Conservation (phyloP, 2,888 invertebrate species). For the Ophion obscuratus region DNA sequence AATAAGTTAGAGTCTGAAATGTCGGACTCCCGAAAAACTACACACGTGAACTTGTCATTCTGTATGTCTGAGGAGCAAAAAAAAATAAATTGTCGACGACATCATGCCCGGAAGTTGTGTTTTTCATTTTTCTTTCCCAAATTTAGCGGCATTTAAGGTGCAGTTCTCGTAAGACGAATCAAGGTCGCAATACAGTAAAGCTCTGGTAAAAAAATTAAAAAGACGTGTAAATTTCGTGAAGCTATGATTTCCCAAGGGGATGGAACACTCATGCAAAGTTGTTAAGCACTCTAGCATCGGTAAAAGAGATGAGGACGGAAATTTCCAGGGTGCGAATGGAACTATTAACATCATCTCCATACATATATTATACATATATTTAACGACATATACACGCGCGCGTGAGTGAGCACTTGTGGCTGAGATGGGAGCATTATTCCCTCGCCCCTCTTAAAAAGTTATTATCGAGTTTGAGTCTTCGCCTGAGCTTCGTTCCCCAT, state of each 20-base stretch:
- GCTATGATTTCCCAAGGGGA: slow-evolving; percentile 48
- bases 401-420: not conserved
- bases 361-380: slow-evolving; percentile 29
- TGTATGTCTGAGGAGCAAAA: slow-evolving; percentile 41
- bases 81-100: slow-evolving; percentile 54
- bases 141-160: not conserved
- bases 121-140: not conserved
- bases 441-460: slow-evolving; percentile 60
- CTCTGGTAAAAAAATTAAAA: not conserved
- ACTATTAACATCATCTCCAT: slow-evolving; percentile 61
- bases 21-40: slow-evolving; percentile 18
- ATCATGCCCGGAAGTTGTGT: slow-evolving; percentile 30
- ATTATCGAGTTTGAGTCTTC: slow-evolving; percentile 64
- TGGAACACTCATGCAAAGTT: slow-evolving; percentile 48
- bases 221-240: not conserved
- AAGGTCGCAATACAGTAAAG: slow-evolving; percentile 1
- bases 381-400: not conserved
- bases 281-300: slow-evolving; percentile 37
- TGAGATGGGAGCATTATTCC: slow-evolving; percentile 20
- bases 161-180: not conserved
- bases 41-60: slow-evolving; percentile 47
- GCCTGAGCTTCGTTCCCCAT: slow-evolving; percentile 59
- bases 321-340: slow-evolving; percentile 59
- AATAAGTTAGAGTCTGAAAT: slow-evolving; percentile 25
- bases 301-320: slow-evolving; percentile 33